Percentiles rank a stretch among this genome's conserved stretches.
Evolutionary conservation across 2,797 vertebrate genomes (phyloP).

Genomic region (Danio aesculapii): DNA sequence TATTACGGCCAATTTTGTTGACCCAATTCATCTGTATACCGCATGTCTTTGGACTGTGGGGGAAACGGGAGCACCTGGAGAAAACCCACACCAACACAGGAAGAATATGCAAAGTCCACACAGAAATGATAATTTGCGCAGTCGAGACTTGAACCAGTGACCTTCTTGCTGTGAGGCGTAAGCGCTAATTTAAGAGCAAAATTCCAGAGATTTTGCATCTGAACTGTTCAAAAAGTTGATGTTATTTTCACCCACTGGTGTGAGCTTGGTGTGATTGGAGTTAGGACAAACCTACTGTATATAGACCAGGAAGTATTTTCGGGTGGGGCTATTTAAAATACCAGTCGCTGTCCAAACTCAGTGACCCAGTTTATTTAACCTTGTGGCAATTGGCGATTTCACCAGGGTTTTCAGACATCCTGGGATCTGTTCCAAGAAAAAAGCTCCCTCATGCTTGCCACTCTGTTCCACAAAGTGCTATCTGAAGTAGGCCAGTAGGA

Average conservation of each 20-base stretch:
- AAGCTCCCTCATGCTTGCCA: conserved; percentile 16
- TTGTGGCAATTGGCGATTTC: conserved; percentile 40
- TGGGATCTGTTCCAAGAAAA: conserved; percentile 46
- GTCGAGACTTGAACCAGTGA: too few species aligned
- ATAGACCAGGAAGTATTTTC: conserved; percentile 24
- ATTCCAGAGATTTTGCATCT: too few species aligned
- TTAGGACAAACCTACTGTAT: background rate
- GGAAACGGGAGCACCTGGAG: too few species aligned
- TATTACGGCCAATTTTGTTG: too few species aligned
- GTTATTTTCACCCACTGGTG: background rate
- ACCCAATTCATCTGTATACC: too few species aligned
- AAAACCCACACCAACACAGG: too few species aligned
- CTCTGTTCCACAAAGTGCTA: conserved; percentile 31
- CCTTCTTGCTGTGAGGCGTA: too few species aligned
- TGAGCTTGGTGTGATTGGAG: background rate
- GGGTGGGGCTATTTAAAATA: conserved; percentile 31
- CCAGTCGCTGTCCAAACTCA: conserved; percentile 27
- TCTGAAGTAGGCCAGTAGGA: conserved; percentile 35
- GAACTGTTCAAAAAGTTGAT: background rate
- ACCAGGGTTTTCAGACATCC: conserved; percentile 39
- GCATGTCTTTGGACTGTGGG: too few species aligned
- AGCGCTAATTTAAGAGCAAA: too few species aligned
- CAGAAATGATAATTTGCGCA: too few species aligned
- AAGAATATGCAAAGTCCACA: too few species aligned
- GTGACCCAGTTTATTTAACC: conserved; percentile 45